A percentile compares a stretch with the other conserved stretches of the same genome.
Conservation (phyloP, 2,113 vertebrate species). For the Cebidichthys violaceus region DNA sequence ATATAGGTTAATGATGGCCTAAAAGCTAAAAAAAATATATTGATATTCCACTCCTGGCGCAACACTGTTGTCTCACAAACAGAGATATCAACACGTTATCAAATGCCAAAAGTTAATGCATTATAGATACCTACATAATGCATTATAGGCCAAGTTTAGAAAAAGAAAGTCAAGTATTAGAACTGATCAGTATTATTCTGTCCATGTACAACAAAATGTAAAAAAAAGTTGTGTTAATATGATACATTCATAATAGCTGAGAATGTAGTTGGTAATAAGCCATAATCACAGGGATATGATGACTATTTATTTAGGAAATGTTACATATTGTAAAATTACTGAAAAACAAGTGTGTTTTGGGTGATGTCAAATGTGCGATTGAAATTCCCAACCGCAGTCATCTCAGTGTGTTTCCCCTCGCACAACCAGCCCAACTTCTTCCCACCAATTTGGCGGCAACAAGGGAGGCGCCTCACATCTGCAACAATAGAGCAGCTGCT, state of each 20-base stretch:
- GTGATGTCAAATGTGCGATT: neutral
- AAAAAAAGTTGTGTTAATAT: neutral
- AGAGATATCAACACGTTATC: neutral
- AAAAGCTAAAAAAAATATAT: neutral
- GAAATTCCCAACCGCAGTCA: constrained; percentile 1
- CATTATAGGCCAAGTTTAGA: neutral
- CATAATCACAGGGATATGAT: neutral
- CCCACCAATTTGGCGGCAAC: constrained; percentile 74
- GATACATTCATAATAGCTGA: neutral
- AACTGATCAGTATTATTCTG: neutral
- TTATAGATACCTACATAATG: neutral
- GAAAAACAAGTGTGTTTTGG: neutral
- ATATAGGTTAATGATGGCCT: no score
- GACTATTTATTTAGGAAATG: neutral
- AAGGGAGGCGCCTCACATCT: constrained; percentile 52
- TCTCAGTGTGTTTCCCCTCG: constrained; percentile 44
- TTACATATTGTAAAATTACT: neutral
- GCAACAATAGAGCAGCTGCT: constrained; percentile 80
- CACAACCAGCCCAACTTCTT: constrained; percentile 53
- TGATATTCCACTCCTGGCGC: neutral
- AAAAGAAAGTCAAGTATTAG: neutral
- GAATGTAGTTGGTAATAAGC: neutral
- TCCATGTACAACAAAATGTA: neutral
- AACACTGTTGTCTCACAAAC: neutral
- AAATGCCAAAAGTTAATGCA: neutral